Evolutionary conservation across 2,888 invertebrate genomes (phyloP).

Genomic region (Allolobophora icterica): DNA sequence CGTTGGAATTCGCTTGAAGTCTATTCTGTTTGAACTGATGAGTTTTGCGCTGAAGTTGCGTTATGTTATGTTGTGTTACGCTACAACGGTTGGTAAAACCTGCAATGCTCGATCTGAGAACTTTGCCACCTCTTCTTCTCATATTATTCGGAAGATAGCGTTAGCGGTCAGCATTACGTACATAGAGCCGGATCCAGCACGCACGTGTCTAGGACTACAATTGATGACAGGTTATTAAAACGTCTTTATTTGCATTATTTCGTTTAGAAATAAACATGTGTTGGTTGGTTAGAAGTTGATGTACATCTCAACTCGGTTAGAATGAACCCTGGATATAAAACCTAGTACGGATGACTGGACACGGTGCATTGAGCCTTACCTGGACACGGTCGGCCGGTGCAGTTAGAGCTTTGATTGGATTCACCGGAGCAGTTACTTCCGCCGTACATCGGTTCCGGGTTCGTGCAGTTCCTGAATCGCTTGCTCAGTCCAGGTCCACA

Average conservation of each 20-base stretch:
- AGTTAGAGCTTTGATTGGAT: not conserved
- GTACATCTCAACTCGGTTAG: not conserved
- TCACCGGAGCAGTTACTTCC: conserved; percentile 33
- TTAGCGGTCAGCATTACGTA: no score
- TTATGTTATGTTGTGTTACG: no score
- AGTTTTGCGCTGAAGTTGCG: no score
- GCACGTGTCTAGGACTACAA: not conserved
- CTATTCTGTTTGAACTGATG: no score
- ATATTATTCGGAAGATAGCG: no score
- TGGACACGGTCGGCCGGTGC: not conserved
- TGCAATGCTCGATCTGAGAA: no score
- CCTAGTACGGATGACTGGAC: not conserved
- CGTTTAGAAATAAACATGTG: not conserved
- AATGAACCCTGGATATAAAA: not conserved
- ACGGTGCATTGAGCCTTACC: not conserved
- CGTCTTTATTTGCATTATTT: not conserved
- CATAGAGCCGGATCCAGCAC: no score
- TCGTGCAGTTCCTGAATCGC: conserved; percentile 28
- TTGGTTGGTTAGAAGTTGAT: not conserved
- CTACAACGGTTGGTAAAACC: no score
- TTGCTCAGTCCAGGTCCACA: conserved; percentile 12
- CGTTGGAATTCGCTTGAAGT: no score
- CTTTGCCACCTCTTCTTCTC: no score
- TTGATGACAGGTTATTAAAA: no score
- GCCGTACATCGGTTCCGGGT: conserved; percentile 36